Conservation (phyloP, 2,888 invertebrate genomes). For the Pherbina coryleti region DNA sequence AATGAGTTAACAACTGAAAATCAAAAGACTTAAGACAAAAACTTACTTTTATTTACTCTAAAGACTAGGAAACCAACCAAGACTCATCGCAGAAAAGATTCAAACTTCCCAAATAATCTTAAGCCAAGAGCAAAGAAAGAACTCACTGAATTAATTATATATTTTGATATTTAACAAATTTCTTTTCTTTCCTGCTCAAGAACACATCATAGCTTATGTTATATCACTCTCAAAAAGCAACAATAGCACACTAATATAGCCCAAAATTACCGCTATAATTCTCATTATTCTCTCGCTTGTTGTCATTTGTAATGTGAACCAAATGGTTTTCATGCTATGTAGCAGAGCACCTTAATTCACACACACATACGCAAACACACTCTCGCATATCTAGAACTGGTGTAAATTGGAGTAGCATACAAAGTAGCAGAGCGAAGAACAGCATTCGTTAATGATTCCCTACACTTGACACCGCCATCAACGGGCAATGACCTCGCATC, state of each 20-base stretch:
- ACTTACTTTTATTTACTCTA: background rate
- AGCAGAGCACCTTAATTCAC: background rate
- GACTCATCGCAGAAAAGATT: background rate
- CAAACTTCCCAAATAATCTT: background rate
- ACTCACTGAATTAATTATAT: no score
- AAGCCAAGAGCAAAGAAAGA: no score
- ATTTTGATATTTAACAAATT: no score
- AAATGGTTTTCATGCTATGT: background rate
- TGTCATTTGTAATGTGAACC: background rate
- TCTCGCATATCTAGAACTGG: background rate
- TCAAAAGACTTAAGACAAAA: constrained; percentile 2
- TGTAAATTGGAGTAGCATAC: background rate
- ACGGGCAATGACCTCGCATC: constrained; percentile 19
- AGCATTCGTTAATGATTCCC: background rate
- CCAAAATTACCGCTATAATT: constrained; percentile 6
- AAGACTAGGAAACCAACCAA: background rate
- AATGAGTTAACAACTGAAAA: background rate
- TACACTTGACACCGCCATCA: constrained; percentile 4
- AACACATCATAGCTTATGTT: background rate
- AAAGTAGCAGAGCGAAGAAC: background rate
- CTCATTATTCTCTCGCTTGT: background rate
- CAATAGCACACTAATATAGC: background rate
- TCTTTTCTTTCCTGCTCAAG: background rate
- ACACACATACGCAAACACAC: background rate
- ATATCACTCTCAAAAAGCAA: background rate